These are phyloP conservation scores for Palaemon carinicauda DNA, from an alignment of 1,140 invertebrate species.

Conservation along the genomic window DNA sequence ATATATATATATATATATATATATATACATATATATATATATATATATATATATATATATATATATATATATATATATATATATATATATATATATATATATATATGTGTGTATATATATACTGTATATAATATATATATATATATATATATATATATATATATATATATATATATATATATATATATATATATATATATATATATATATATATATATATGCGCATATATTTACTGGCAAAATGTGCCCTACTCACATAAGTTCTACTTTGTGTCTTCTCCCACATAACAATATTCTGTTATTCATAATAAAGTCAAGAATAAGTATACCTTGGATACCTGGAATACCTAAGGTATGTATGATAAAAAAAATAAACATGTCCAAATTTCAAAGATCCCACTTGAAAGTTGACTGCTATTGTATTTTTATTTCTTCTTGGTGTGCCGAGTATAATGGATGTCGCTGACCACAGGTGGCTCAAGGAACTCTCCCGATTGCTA, in stretches of 20 bases:
- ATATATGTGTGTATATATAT: slow-evolving; percentile 18
- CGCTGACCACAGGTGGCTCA: too few relatives aligned
- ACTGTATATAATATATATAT: too few relatives aligned
- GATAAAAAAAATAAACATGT: too few relatives aligned
- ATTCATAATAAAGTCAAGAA: too few relatives aligned
- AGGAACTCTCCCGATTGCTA: too few relatives aligned
- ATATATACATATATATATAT: slow-evolving; percentile 25
- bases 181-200: slow-evolving; percentile 28
- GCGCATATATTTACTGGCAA: not conserved
- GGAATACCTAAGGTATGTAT: too few relatives aligned
- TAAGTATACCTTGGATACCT: too few relatives aligned
- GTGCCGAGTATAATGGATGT: too few relatives aligned
- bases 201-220: slow-evolving; percentile 28
- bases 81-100: slow-evolving; percentile 23
- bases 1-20: slow-evolving; percentile 28
- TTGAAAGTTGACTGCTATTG: too few relatives aligned
- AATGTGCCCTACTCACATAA: not conserved
- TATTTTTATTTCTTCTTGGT: too few relatives aligned
- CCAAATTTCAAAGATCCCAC: too few relatives aligned
- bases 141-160: slow-evolving; percentile 28
- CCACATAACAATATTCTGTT: not conserved
- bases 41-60: slow-evolving; percentile 28
- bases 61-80: slow-evolving; percentile 28
- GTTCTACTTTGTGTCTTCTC: too few relatives aligned
- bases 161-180: slow-evolving; percentile 28